These are phyloP conservation scores for Nephrotoma appendiculata DNA, from an alignment of 2,888 invertebrate genomes.

Conservation along the genomic window DNA sequence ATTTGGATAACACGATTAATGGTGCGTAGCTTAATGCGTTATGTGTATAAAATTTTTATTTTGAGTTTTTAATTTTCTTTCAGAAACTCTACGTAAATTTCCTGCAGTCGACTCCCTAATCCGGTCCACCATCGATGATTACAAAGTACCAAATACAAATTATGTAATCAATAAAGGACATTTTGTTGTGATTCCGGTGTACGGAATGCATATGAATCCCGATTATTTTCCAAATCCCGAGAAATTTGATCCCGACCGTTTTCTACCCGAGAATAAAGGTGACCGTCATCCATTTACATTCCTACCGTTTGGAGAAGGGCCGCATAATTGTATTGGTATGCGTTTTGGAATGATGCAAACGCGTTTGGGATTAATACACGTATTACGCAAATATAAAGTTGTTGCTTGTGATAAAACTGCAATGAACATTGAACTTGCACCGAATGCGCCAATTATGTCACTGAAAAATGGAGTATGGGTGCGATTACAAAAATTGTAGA, in stretches of 20 bases:
- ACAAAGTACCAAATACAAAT: conserved; percentile 16
- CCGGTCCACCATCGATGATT: conserved; percentile 27
- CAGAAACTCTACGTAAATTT: conserved; percentile 30
- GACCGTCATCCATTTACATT: conserved; percentile 20
- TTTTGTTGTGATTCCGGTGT: conserved; percentile 17
- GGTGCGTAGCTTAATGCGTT: conserved; percentile 18
- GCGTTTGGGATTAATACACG: conserved; percentile 20
- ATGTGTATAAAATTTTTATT: background rate
- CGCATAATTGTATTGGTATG: conserved; percentile 26
- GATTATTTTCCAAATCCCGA: conserved; percentile 23
- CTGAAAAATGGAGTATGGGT: background rate
- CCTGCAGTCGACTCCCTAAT: conserved; percentile 31
- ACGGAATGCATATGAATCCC: conserved; percentile 23
- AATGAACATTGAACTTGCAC: background rate
- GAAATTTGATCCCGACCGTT: conserved; percentile 26
- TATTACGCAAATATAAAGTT: conserved; percentile 12
- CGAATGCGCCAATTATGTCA: background rate
- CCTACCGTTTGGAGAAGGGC: conserved; percentile 26
- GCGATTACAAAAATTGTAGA: conserved; percentile 24
- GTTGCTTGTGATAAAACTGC: background rate
- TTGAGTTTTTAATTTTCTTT: background rate
- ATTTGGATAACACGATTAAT: conserved; percentile 30
- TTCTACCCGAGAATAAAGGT: conserved; percentile 17
- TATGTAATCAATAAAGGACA: conserved; percentile 17
- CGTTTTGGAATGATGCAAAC: conserved; percentile 28